Evolutionary conservation across 2,797 vertebrate genomes (phyloP), one percentile per base, ranked within the genome.

Genomic region (Emydoidea blandingii): DNA sequence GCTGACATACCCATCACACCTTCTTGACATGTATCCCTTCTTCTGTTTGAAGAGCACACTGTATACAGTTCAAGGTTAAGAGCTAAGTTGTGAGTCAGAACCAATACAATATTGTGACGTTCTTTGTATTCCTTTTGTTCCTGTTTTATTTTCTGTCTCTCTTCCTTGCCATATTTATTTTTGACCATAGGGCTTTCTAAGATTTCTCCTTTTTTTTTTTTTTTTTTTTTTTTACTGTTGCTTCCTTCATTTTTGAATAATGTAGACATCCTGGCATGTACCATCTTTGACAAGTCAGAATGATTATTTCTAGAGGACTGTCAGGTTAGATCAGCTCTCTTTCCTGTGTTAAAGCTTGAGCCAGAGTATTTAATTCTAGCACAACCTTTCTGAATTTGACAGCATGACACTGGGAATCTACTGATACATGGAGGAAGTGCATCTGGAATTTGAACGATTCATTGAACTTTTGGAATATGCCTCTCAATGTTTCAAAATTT

Each of bases 231-330:
- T 37, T 79, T 50, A 87, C 34, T 59, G 12, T 87, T 81, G 84
- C 94, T 94, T 90, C 34, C 31, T 93, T 96, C 41, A 92, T 91
- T 97, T 96, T 90, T 95, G 92, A 97, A 96, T 95, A 94, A 96
- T 91, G 68, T 95, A 94, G 92, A 95, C 79, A 96, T 95, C 65
- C 54, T 87, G 87, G 81, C 95, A 94, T 89, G 85, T 83, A 91
- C 90, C 93, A 90, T 97, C 95, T 98, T 98, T 97, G 97, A 97
- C 93, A 98, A 97, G 91, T 97, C 95, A 97, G 91, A 97, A 96
- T 6, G 76, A 97, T 98, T 97, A 97, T 98, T 97, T 97, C 95
- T 96, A 95, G 91, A 96, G 34, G 95, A 94, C 95, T 98, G 95
- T 97, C 97, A 97, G 78, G 59, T 97, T 97, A 97, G 87, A 98